These are phyloP conservation scores for Shargacucullia verbasci DNA, from an alignment of 2,888 invertebrate genomes.

Conservation along the genomic window DNA sequence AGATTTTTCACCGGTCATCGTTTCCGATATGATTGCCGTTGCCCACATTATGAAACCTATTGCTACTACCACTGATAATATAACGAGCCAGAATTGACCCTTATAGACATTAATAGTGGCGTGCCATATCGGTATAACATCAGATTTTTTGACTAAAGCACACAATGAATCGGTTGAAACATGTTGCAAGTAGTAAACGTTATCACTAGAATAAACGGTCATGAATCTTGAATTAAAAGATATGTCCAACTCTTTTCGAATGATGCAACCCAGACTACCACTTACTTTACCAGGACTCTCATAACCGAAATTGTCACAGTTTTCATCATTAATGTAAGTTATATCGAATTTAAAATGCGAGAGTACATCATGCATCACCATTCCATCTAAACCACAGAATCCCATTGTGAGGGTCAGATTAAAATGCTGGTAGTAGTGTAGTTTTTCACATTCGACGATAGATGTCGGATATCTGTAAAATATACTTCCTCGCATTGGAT, in stretches of 20 bases:
- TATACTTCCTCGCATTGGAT: conserved; percentile 66
- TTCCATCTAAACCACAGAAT: conserved; percentile 70
- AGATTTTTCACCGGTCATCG: conserved; percentile 23
- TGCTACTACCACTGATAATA: conserved; percentile 36
- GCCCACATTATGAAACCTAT: conserved; percentile 61
- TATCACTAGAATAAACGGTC: conserved; percentile 57
- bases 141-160: conserved; percentile 59
- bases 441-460: conserved; percentile 59
- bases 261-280: conserved; percentile 66
- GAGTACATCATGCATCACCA: conserved; percentile 68
- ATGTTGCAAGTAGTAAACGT: conserved; percentile 60
- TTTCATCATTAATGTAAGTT: conserved; percentile 38
- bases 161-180: conserved; percentile 65
- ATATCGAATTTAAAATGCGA: conserved; percentile 64
- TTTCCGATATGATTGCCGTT: conserved; percentile 39
- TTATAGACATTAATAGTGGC: conserved; percentile 52
- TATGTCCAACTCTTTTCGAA: conserved; percentile 64
- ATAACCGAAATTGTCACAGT: conserved; percentile 61
- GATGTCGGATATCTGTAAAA: conserved; percentile 71
- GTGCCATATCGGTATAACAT: conserved; percentile 65
- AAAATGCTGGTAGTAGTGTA: conserved; percentile 57
- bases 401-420: conserved; percentile 53
- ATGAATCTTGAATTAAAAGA: conserved; percentile 76
- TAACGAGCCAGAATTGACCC: conserved; percentile 34
- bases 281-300: conserved; percentile 40